Conservation (phyloP, 2,888 invertebrate genomes). For the Tetropium fuscum region DNA sequence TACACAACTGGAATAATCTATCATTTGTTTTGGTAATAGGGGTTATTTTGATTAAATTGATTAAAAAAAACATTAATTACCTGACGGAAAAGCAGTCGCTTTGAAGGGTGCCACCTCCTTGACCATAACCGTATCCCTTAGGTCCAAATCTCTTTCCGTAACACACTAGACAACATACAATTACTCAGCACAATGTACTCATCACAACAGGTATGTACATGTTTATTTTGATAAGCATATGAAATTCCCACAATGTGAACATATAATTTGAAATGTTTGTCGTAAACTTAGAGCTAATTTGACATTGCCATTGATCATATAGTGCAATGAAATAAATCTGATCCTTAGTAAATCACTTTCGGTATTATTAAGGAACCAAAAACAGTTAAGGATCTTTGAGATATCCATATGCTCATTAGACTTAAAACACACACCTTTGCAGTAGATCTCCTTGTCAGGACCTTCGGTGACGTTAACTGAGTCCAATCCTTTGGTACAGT, state of each 20-base stretch:
- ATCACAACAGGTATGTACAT: too few relatives aligned
- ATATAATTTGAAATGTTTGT: background rate
- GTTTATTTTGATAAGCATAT: too few relatives aligned
- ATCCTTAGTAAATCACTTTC: too few relatives aligned
- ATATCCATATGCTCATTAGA: too few relatives aligned
- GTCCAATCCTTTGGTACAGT: constrained; percentile 89
- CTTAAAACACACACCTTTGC: constrained; percentile 90
- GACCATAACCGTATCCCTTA: constrained; percentile 97
- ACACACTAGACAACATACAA: constrained; percentile 75
- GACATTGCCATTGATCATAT: too few relatives aligned
- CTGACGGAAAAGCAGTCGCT: constrained; percentile 88
- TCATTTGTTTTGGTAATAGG: too few relatives aligned
- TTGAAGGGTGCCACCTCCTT: constrained; percentile 94
- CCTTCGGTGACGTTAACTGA: constrained; percentile 94
- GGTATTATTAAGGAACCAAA: too few relatives aligned
- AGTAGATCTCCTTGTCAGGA: constrained; percentile 96
- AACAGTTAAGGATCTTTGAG: too few relatives aligned
- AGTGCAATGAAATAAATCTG: too few relatives aligned
- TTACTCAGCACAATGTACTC: constrained; percentile 26
- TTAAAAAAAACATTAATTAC: constrained; percentile 62
- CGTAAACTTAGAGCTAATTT: background rate
- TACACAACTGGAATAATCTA: too few relatives aligned
- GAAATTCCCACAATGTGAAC: too few relatives aligned
- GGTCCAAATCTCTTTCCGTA: constrained; percentile 98
- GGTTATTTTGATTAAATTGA: too few relatives aligned